These are phyloP conservation scores for Pandemis corylana DNA, from an alignment of 2,888 invertebrate genomes.

Conservation along the genomic window DNA sequence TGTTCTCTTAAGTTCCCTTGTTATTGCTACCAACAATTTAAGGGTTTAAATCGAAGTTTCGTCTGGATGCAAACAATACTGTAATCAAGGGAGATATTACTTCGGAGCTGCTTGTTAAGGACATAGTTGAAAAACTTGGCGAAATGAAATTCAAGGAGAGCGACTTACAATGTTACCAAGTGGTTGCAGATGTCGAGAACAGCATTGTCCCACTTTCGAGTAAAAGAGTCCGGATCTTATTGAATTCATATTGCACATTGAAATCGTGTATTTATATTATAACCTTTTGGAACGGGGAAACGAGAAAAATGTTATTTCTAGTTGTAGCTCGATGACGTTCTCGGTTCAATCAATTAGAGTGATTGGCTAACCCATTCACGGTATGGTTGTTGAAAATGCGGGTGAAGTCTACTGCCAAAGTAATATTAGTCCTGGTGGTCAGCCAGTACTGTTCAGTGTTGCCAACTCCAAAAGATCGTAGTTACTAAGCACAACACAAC, in stretches of 20 bases:
- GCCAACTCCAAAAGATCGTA: too few relatives aligned
- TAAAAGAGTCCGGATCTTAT: slow-evolving; percentile 48
- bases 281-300: slow-evolving; percentile 18
- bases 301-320: neutral
- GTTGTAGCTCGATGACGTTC: neutral
- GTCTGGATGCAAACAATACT: neutral
- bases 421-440: slow-evolving; percentile 14
- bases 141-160: slow-evolving; percentile 33
- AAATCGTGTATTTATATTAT: slow-evolving; percentile 50
- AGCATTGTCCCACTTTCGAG: slow-evolving; percentile 40
- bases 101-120: neutral
- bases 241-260: slow-evolving; percentile 57
- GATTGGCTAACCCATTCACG: slow-evolving; percentile 14
- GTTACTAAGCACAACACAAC: too few relatives aligned
- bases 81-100: neutral
- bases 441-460: neutral
- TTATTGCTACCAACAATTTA: slow-evolving; percentile 4
- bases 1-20: neutral
- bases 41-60: slow-evolving; percentile 1
- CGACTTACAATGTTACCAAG: slow-evolving; percentile 33
- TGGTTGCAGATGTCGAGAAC: slow-evolving; percentile 42
- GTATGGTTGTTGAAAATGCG: slow-evolving; percentile 10
- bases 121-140: slow-evolving; percentile 26
- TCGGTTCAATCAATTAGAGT: slow-evolving; percentile 29
- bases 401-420: slow-evolving; percentile 4